phyloP scores from a whole-genome alignment of 2,113 vertebrate species.

The Oxyruncus cristatus region DNA sequence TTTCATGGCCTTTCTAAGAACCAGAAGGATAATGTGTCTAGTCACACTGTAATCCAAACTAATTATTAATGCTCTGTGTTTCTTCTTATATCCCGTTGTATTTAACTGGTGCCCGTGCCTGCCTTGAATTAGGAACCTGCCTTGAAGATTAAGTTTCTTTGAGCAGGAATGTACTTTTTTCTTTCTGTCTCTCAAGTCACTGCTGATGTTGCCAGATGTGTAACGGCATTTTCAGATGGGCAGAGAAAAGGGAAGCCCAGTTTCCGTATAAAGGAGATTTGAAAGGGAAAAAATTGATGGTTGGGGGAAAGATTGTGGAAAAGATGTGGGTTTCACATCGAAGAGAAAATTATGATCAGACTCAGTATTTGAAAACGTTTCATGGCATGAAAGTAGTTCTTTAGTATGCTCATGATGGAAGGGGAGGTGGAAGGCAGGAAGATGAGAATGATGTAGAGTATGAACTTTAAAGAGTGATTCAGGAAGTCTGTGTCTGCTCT shows the following conservation, averaged over 20 bases:
- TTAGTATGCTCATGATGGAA: background rate
- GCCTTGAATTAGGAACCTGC: background rate
- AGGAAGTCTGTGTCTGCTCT: background rate
- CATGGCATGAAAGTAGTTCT: background rate
- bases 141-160: background rate
- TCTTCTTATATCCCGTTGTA: background rate
- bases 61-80: background rate
- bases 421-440: background rate
- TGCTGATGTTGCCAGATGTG: background rate
- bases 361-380: background rate
- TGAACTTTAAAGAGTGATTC: conserved; percentile 19
- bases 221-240: background rate
- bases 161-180: background rate
- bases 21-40: background rate
- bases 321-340: background rate
- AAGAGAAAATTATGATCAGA: background rate
- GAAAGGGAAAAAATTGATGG: background rate
- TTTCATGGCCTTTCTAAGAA: background rate
- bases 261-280: background rate
- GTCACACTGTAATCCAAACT: background rate
- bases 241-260: background rate
- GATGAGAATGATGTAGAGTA: background rate
- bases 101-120: background rate
- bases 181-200: background rate
- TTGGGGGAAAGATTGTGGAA: background rate